A percentile compares a stretch with the other conserved stretches of the same genome.
These are phyloP conservation scores for Brienomyrus brachyistius DNA, from an alignment of 2,113 vertebrate genomes.

Conservation along the genomic window DNA sequence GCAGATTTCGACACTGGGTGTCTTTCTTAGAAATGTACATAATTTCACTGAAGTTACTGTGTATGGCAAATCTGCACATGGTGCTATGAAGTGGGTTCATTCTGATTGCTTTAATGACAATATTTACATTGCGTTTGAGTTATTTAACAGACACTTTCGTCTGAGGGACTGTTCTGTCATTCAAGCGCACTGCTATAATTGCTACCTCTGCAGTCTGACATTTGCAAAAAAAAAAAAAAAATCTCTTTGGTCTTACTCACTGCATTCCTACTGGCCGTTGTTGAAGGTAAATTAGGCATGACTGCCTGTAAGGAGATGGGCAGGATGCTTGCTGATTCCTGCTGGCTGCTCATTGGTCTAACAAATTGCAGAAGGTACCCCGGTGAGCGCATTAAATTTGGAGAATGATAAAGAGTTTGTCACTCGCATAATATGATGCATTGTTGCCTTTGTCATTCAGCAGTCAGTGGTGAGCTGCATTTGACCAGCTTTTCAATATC, in stretches of 20 bases:
- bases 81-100: neutral
- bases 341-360: slow-evolving; percentile 15
- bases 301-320: slow-evolving; percentile 38
- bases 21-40: neutral
- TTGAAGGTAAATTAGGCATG: slow-evolving; percentile 32
- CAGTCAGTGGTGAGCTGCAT: neutral
- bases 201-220: neutral
- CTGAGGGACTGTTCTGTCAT: neutral
- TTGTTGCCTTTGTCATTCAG: neutral
- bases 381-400: neutral
- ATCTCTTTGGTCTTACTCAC: neutral
- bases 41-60: neutral
- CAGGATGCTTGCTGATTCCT: slow-evolving; percentile 8
- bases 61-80: neutral
- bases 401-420: neutral
- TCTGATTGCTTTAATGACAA: neutral
- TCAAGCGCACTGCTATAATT: neutral
- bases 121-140: neutral
- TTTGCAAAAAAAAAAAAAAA: slow-evolving; percentile 19
- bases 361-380: slow-evolving; percentile 12
- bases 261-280: slow-evolving; percentile 25
- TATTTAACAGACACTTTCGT: neutral
- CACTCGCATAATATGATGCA: neutral
- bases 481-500: neutral
- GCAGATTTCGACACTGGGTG: neutral